Base-by-base conservation (phyloP, 2,113 vertebrate species). In the Erythrocercus mccallii region DNA sequence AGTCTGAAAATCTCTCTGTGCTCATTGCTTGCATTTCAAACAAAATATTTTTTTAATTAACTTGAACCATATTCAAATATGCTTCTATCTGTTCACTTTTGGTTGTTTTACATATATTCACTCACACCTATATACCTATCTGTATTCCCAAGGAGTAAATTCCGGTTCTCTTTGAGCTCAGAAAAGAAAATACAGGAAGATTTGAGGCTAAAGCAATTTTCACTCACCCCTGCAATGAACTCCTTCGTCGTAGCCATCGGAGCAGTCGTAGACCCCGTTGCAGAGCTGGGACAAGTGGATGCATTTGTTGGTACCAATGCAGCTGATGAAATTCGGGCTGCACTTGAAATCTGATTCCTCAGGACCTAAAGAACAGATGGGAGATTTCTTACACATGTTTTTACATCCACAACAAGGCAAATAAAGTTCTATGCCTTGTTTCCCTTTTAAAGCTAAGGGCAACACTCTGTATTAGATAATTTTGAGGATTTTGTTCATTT, bases 221-320 rank as follows among this genome's bases (percentile, higher is more conserved):
- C 12, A 98, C 99, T 98, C 95, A 99, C 99, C 99, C 97, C 98
- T 97, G 96, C 99, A 99, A 64, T 99, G 99, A 15, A 97, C 98
- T 58, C 99, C 99, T 97, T 99, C 99, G 5, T 99, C 99, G 17
- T 97, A 98, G 5, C 99, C 99, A 14, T 99, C 99, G 1, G 98
- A 97, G 86, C 99, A 99, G 98, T 99, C 99, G 69, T 96, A 95
- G 4, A 98, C 94, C 6, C 99, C 99, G 1, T 99, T 98, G 95
- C 99, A 99, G 80, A 99, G 98, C 82, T 99, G 99, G 91, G 99
- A 99, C 95, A 99, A 97, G 95, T 99, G 99, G 92, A 99, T 98
- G 96, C 99, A 99, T 84, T 97, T 98, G 92, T 97, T 99, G 17
- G 98, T 97, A 62, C 99, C 99, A 10, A 98, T 97, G 88, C 99